Evolutionary conservation across 2,888 invertebrate species (phyloP).

Genomic region (Orthosia cruda): DNA sequence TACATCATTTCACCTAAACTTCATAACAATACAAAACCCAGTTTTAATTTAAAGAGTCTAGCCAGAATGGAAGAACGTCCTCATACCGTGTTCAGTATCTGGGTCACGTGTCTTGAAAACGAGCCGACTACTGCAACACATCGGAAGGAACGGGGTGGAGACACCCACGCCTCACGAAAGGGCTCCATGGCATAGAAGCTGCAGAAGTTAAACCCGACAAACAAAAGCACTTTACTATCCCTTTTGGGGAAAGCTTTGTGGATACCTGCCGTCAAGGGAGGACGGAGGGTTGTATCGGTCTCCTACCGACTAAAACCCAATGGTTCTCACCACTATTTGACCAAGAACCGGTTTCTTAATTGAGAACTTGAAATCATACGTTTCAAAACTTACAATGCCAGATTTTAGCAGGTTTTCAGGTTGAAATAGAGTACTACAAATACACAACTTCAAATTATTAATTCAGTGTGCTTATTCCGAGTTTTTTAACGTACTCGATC

Average conservation of each 20-base stretch:
- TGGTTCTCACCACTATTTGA: background rate
- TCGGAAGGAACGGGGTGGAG: slow-evolving; percentile 37
- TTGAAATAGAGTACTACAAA: too few species aligned
- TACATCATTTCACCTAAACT: slow-evolving; percentile 8
- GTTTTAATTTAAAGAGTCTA: slow-evolving; percentile 50
- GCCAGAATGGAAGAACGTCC: slow-evolving; percentile 46
- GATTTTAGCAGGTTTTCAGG: too few species aligned
- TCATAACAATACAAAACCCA: slow-evolving; percentile 22
- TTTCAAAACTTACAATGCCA: too few species aligned
- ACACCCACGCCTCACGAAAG: slow-evolving; percentile 32
- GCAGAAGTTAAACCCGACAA: slow-evolving; percentile 26
- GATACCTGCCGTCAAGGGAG: background rate
- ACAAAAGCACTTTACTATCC: background rate
- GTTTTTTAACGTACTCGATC: too few species aligned
- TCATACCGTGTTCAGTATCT: slow-evolving; percentile 45
- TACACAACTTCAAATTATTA: too few species aligned
- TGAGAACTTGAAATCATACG: too few species aligned
- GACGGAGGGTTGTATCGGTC: background rate
- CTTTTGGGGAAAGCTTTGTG: background rate
- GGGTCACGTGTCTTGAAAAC: slow-evolving; percentile 62
- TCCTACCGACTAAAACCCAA: background rate
- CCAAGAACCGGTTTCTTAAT: too few species aligned
- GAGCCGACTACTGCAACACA: slow-evolving; percentile 44
- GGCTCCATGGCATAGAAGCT: background rate
- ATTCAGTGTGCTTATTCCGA: too few species aligned